Conservation (phyloP, 2,797 vertebrate genomes). For the Danio jaintianensis region DNA sequence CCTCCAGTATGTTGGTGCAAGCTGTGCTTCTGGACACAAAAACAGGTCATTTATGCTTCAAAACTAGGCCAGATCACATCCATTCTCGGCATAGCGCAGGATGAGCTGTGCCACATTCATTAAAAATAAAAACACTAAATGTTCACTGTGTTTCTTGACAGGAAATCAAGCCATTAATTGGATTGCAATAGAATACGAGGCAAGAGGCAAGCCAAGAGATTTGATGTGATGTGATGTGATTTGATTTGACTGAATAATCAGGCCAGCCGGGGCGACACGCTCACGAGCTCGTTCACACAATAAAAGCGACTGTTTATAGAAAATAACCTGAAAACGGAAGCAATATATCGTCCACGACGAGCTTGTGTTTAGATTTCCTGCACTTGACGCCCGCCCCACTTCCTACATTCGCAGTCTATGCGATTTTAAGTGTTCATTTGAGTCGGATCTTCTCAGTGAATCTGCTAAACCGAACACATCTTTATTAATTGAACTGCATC, state of each 20-base stretch:
- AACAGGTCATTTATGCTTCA: constrained; percentile 50
- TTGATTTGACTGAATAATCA: constrained; percentile 15
- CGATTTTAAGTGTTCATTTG: neutral
- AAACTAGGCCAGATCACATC: constrained; percentile 61
- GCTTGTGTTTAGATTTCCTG: constrained; percentile 20
- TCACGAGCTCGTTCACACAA: neutral
- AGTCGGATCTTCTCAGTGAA: constrained; percentile 16
- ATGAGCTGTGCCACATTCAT: constrained; percentile 18
- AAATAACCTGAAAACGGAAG: constrained; percentile 11
- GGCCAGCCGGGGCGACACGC: neutral
- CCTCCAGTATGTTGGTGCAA: neutral
- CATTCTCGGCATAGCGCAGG: constrained; percentile 33
- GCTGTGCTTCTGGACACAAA: constrained; percentile 36
- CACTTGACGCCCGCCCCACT: constrained; percentile 25
- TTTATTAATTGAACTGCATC: neutral
- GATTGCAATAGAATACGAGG: neutral
- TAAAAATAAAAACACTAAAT: neutral
- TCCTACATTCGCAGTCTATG: constrained; percentile 7
- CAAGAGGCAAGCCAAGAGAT: neutral
- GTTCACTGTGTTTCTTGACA: neutral
- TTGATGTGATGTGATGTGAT: constrained; percentile 1
- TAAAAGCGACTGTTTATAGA: neutral
- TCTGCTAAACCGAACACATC: constrained; percentile 1
- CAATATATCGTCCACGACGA: neutral
- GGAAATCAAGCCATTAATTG: neutral